Conservation (phyloP, 2,888 invertebrate species). For the Limnephilus marmoratus region DNA sequence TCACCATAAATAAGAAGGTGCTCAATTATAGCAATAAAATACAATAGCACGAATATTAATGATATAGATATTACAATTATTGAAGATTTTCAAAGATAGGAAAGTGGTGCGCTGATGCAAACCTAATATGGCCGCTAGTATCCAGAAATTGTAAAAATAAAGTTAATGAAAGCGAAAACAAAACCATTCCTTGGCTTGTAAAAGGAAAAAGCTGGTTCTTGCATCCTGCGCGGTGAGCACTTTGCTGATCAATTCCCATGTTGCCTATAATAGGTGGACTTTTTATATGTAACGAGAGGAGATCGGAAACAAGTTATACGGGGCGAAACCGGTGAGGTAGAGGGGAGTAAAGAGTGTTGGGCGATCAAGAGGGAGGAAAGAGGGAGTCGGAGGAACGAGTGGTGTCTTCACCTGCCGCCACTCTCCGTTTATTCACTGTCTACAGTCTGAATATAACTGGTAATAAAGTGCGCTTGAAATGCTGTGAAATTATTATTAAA, state of each 20-base stretch:
- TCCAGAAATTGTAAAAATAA: not conserved
- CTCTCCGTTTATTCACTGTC: constrained; percentile 33
- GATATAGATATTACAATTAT: not conserved
- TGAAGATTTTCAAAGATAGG: not conserved
- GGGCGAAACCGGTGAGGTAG: constrained; percentile 34
- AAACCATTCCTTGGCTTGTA: constrained; percentile 13
- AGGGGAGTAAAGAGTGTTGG: not conserved
- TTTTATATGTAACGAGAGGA: constrained; percentile 33
- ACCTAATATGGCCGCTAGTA: not conserved
- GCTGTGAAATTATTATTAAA: not conserved
- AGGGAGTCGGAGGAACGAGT: not conserved
- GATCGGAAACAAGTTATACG: constrained; percentile 46
- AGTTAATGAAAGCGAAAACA: constrained; percentile 17
- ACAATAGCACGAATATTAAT: not conserved
- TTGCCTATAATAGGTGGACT: constrained; percentile 36
- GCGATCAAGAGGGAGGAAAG: not conserved
- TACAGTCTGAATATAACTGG: constrained; percentile 23
- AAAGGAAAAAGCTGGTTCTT: not conserved
- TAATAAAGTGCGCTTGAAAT: constrained; percentile 18
- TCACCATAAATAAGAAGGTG: no score
- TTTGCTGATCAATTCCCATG: constrained; percentile 18
- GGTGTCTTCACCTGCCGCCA: constrained; percentile 29
- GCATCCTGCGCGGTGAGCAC: constrained; percentile 5
- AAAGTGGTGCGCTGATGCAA: not conserved
- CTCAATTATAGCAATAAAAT: not conserved